These are phyloP conservation scores for Danio choprae DNA, from an alignment of 2,797 vertebrate genomes.

Conservation along the genomic window DNA sequence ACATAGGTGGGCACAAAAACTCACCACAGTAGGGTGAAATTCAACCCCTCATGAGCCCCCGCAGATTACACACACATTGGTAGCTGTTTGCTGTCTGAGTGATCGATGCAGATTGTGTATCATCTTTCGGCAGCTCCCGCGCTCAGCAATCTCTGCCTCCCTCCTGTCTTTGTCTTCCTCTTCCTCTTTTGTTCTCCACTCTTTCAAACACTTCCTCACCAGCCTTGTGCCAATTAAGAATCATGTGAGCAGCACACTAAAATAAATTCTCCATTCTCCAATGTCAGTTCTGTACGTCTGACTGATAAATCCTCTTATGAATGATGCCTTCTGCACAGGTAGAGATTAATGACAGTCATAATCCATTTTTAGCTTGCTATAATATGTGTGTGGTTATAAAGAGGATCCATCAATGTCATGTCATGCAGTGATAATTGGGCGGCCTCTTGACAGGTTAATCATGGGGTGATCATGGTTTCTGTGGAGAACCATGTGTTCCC, in stretches of 20 bases:
- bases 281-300: slow-evolving; percentile 35
- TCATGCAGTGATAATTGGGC: slow-evolving; percentile 55
- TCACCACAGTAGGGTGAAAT: slow-evolving; percentile 69
- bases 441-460: slow-evolving; percentile 55
- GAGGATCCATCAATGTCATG: slow-evolving; percentile 41
- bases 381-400: slow-evolving; percentile 39
- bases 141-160: slow-evolving; percentile 47
- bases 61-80: slow-evolving; percentile 64
- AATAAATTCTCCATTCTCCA: slow-evolving; percentile 53
- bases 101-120: slow-evolving; percentile 71
- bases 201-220: neutral
- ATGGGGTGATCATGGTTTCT: slow-evolving; percentile 46
- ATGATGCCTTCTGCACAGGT: slow-evolving; percentile 47
- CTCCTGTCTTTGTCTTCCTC: slow-evolving; percentile 44
- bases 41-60: slow-evolving; percentile 62
- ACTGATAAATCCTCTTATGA: slow-evolving; percentile 62
- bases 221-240: neutral
- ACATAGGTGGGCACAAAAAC: slow-evolving; percentile 58
- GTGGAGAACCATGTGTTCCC: slow-evolving; percentile 35
- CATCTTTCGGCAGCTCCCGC: slow-evolving; percentile 64
- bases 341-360: slow-evolving; percentile 44
- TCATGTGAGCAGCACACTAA: slow-evolving; percentile 57
- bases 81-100: slow-evolving; percentile 65
- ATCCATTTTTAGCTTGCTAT: slow-evolving; percentile 37
- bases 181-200: slow-evolving; percentile 24